Percentiles rank a stretch among this genome's conserved stretches.
Conservation (phyloP, 1,140 invertebrate genomes). For the Caenorhabditis inopinata region DNA sequence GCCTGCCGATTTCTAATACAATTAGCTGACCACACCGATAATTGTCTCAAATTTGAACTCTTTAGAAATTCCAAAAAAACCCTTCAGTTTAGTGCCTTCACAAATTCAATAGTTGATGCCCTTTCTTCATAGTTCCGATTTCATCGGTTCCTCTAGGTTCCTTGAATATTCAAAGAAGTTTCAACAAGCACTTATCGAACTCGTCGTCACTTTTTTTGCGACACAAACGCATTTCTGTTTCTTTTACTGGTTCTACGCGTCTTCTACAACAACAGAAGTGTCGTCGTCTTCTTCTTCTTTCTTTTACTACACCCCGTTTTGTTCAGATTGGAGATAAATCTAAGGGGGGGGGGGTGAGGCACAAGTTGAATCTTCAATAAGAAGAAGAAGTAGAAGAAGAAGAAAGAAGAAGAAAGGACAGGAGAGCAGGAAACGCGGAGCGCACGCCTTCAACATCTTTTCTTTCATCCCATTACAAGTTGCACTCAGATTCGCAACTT, state of each 20-base stretch:
- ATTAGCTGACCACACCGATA: too few relatives aligned
- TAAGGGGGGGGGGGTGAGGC: neutral
- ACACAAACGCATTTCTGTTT: neutral
- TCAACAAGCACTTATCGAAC: conserved; percentile 10
- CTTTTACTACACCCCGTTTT: neutral
- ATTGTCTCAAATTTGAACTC: too few relatives aligned
- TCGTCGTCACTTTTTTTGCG: neutral
- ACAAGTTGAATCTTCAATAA: too few relatives aligned
- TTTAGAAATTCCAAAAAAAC: too few relatives aligned
- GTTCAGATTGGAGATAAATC: conserved; percentile 28
- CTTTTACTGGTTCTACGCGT: neutral
- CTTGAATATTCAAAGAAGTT: conserved; percentile 20
- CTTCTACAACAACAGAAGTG: too few relatives aligned
- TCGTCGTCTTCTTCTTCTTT: neutral
- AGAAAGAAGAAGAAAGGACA: neutral
- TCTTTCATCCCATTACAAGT: conserved; percentile 33
- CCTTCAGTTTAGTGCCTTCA: too few relatives aligned
- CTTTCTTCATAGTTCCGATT: too few relatives aligned
- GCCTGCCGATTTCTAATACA: too few relatives aligned
- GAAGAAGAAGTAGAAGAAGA: neutral
- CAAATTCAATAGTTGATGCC: too few relatives aligned
- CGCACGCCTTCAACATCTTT: neutral
- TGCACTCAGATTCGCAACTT: conserved; percentile 15
- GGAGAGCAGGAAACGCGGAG: neutral
- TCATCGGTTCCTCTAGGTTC: neutral